Evolutionary conservation across 2,113 vertebrate genomes (phyloP).

Genomic region (Aegithalos caudatus): DNA sequence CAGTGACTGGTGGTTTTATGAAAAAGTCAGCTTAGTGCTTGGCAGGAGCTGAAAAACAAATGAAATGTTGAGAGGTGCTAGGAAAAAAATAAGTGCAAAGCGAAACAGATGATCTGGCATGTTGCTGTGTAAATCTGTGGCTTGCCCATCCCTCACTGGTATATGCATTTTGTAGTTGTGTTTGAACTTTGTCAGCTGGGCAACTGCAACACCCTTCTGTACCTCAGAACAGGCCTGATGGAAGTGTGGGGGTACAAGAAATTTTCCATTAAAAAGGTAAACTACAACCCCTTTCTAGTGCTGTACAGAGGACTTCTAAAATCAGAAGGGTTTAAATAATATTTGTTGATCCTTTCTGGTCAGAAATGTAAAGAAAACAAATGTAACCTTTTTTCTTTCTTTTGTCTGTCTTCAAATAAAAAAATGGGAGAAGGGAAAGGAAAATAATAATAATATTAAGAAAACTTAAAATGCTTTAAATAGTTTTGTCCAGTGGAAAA

Average conservation of each 20-base stretch:
- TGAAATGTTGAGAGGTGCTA: background rate
- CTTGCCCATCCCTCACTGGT: background rate
- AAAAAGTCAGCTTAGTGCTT: background rate
- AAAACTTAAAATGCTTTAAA: background rate
- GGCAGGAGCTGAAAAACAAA: background rate
- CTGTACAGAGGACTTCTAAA: background rate
- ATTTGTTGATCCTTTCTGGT: background rate
- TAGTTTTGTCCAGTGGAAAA: background rate
- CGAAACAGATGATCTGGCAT: background rate
- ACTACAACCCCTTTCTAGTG: background rate
- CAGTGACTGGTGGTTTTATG: background rate
- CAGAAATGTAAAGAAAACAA: background rate
- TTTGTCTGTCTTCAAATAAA: background rate
- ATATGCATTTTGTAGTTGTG: rapidly evolving
- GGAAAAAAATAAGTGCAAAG: background rate
- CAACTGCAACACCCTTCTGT: background rate
- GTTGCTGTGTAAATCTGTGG: background rate
- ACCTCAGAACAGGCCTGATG: background rate
- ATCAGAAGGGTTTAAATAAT: background rate
- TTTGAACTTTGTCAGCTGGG: background rate
- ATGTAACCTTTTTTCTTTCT: background rate
- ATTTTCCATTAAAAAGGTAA: background rate
- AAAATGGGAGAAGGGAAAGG: background rate
- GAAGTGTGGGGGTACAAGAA: background rate
- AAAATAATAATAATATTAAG: background rate